Base-by-base conservation (phyloP, 2,888 invertebrate species). In the Lottia gigantea region DNA sequence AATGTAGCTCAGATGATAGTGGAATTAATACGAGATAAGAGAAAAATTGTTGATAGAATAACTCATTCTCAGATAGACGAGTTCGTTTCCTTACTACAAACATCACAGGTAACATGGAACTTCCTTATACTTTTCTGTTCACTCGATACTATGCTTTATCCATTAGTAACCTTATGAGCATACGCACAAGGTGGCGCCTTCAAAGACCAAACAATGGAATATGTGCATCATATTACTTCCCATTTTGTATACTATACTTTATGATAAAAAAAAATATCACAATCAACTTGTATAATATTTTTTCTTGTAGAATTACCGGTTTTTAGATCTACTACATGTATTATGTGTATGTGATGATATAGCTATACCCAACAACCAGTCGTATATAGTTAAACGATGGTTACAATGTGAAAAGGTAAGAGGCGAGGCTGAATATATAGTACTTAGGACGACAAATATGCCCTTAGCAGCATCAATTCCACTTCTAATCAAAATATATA, bases 1-100 rank as follows among this genome's bases (percentile, higher is more conserved):
- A 86, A 87, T 69, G 86, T 87, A 19, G 87, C 87, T 1, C 85
- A 87, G 76, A 89, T 88, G 87, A 86, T 88, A 45, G 87, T 88
- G 23, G 88, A 88, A 69, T 76, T 88, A 66, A 87, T 88, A 49
- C 64, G 87, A 66, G 88, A 88, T 77, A 88, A 88, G 71, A 73
- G 87, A 62, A 86, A 88, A 75, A 88, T 88, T 61, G 88, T 88
- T 12, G 88, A 88, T 78, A 76, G 88, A 49, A 88, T 88, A 62
- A 86, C 86, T 23, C 83, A 83, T 67, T 79, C 81, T 16, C 88
- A 88, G 77, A 88, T 88, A 63, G 85, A 87, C 66, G 82, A 86
- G 64, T 87, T 88, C 72, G 85, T 88, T 1, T 76, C 81, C 6
- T 80, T 88, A 1, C 74, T 88, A 23, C 83, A 85, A 70, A 79